These are phyloP conservation scores for Halisarca cf. caerulea DNA, from an alignment of 37 sponge, comb jelly and placozoan genomes.

Conservation along the genomic window DNA sequence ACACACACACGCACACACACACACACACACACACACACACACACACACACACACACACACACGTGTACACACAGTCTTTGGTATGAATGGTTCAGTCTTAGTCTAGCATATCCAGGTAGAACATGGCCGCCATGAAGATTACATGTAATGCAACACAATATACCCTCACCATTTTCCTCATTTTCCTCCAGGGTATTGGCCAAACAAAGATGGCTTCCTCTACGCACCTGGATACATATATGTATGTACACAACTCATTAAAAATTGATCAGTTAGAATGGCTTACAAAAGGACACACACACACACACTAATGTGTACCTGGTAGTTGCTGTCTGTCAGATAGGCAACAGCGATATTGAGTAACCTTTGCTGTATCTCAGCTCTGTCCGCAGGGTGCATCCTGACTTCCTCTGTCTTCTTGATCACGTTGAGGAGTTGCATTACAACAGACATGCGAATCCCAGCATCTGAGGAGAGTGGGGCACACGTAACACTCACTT, in stretches of 20 bases:
- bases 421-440: conserved; percentile 24
- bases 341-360: conserved; percentile 47
- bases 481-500: too few species aligned
- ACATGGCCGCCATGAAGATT: too few species aligned
- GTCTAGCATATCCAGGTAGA: too few species aligned
- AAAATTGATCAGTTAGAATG: neutral
- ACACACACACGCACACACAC: too few species aligned
- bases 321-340: conserved; percentile 58
- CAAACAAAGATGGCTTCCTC: conserved; percentile 48
- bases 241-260: neutral
- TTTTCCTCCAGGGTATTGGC: conserved; percentile 41
- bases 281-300: neutral
- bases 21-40: too few species aligned
- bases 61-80: too few species aligned
- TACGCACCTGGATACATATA: conserved; percentile 46
- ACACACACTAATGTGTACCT: too few species aligned
- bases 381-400: neutral
- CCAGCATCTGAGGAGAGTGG: conserved; percentile 46
- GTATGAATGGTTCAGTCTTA: too few species aligned
- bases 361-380: conserved; percentile 57
- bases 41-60: too few species aligned
- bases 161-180: conserved; percentile 25
- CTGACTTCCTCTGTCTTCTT: conserved; percentile 17
- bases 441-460: conserved; percentile 46
- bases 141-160: too few species aligned